Conservation (phyloP, 2,888 invertebrate genomes). For the Mythimna ferrago region DNA sequence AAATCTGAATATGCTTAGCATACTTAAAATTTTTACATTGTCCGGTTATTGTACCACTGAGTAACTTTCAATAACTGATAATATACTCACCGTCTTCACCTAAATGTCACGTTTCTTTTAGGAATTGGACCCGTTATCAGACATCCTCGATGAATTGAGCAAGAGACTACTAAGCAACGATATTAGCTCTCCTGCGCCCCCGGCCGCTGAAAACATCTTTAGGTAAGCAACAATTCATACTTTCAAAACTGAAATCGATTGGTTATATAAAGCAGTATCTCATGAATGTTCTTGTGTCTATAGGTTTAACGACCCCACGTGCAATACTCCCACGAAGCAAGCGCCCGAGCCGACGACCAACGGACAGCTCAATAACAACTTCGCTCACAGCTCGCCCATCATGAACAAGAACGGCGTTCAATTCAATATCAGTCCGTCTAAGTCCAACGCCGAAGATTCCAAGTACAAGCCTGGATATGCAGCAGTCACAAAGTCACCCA, state of each 20-base stretch:
- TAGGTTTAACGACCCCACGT: conserved; percentile 93
- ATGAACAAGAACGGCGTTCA: conserved; percentile 90
- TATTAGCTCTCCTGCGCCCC: conserved; percentile 77
- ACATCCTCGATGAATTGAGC: conserved; percentile 93
- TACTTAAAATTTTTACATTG: background rate
- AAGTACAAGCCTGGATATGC: conserved; percentile 84
- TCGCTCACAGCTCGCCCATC: conserved; percentile 88
- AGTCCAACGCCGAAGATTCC: conserved; percentile 85
- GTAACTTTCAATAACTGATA: no score
- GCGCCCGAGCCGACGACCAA: conserved; percentile 74
- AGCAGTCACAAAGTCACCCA: conserved; percentile 85
- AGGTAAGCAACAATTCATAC: conserved; percentile 75
- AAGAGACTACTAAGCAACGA: conserved; percentile 91
- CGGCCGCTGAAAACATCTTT: conserved; percentile 92
- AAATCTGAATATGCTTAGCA: background rate
- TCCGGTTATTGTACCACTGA: no score
- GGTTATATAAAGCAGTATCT: background rate
- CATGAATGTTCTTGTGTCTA: conserved; percentile 19
- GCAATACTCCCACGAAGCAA: conserved; percentile 82
- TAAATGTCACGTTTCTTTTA: conserved; percentile 64
- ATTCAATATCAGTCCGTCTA: conserved; percentile 88
- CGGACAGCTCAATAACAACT: conserved; percentile 80
- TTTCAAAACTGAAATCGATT: background rate
- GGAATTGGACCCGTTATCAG: conserved; percentile 92
- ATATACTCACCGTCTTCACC: background rate